These are phyloP conservation scores for Lottia scabra DNA, from an alignment of 2,888 invertebrate species.

Conservation along the genomic window DNA sequence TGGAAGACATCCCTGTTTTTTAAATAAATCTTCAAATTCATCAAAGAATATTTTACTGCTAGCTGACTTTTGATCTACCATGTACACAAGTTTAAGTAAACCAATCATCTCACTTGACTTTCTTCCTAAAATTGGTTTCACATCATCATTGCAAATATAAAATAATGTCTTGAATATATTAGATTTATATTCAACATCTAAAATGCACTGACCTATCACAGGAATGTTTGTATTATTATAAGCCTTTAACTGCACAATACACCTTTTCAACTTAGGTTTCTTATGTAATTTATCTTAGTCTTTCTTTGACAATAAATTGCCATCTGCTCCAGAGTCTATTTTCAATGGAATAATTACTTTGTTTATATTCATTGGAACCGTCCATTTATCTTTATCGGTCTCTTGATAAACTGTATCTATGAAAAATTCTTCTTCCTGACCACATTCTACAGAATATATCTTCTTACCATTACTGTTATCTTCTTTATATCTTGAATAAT, in stretches of 20 bases:
- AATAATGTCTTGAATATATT: conserved; percentile 10
- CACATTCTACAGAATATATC: background rate
- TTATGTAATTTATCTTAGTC: background rate
- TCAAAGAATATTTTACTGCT: background rate
- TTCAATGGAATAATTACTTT: background rate
- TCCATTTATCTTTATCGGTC: background rate
- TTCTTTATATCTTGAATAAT: background rate
- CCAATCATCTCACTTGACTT: conserved; percentile 15
- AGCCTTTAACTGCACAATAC: background rate
- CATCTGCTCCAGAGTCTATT: background rate
- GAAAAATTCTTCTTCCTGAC: background rate
- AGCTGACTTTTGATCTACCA: conserved; percentile 8
- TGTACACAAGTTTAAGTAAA: conserved; percentile 4
- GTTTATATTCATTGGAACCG: background rate
- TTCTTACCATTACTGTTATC: background rate
- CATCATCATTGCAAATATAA: background rate
- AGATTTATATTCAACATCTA: conserved; percentile 9
- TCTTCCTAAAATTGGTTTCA: conserved; percentile 13
- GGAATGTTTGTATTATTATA: background rate
- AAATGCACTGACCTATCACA: background rate
- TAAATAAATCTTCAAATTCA: conserved; percentile 23
- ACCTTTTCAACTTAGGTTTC: background rate
- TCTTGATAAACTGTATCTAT: background rate
- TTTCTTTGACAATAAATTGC: background rate
- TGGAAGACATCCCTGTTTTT: conserved; percentile 33